Evolutionary conservation across 2,113 vertebrate species (phyloP).

Genomic region (Notiomystis cincta): DNA sequence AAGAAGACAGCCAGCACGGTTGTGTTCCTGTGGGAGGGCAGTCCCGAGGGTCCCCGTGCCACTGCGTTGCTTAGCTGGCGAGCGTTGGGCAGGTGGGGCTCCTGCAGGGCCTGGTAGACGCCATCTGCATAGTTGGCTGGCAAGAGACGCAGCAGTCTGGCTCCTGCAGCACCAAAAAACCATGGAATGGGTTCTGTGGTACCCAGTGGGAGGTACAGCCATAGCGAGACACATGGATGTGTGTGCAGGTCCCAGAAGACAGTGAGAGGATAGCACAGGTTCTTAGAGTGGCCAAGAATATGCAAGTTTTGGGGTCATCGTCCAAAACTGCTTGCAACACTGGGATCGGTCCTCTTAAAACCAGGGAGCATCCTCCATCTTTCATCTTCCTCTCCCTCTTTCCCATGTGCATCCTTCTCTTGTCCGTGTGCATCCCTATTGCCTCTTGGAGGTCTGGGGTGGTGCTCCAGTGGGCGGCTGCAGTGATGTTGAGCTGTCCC

Average conservation of each 20-base stretch:
- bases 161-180: constrained; percentile 70
- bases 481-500: not conserved
- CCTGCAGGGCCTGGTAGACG: constrained; percentile 78
- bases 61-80: constrained; percentile 75
- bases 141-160: constrained; percentile 77
- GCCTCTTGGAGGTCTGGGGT: not conserved
- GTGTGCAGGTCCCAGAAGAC: not conserved
- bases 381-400: not conserved
- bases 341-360: not conserved
- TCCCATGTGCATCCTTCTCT: no score
- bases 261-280: not conserved
- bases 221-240: fast-evolving
- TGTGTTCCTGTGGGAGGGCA: constrained; percentile 76
- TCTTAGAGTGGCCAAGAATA: not conserved
- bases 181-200: fast-evolving
- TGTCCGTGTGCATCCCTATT: not conserved
- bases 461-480: not conserved
- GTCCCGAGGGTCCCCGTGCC: constrained; percentile 69
- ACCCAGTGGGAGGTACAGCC: fast-evolving
- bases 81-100: constrained; percentile 83
- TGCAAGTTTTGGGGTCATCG: fast-evolving
- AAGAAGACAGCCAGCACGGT: constrained; percentile 90
- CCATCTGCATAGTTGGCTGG: constrained; percentile 85
- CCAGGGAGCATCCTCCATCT: not conserved
- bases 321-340: not conserved